Evolutionary conservation across 2,888 invertebrate genomes (phyloP).

Genomic region (Aleiodes leptofemur): DNA sequence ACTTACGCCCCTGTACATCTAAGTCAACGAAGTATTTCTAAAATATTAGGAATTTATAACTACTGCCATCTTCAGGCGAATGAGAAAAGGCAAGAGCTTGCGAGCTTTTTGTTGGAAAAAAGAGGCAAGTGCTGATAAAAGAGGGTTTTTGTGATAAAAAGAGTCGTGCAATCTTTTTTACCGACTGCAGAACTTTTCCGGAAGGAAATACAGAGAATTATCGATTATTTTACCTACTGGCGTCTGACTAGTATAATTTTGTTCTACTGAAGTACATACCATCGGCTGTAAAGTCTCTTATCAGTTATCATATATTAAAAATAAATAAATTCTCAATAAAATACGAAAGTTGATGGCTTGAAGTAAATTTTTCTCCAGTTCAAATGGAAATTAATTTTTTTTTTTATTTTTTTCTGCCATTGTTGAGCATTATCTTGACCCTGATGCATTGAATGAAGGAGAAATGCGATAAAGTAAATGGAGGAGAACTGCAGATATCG

Average conservation of each 20-base stretch:
- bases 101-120: not conserved
- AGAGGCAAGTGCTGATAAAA: not conserved
- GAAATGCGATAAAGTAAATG: not conserved
- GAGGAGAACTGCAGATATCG: slow-evolving; percentile 15
- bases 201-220: too few relatives aligned
- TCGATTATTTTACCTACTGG: not conserved
- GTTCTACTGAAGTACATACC: slow-evolving; percentile 5
- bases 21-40: too few relatives aligned
- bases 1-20: too few relatives aligned
- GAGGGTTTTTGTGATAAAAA: not conserved
- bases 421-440: not conserved
- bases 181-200: not conserved
- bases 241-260: not conserved
- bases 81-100: not conserved
- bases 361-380: not conserved
- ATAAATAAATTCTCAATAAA: not conserved
- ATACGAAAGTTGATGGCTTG: not conserved
- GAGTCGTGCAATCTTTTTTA: not conserved
- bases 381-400: not conserved
- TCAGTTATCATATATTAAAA: not conserved
- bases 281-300: not conserved
- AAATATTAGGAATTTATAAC: too few relatives aligned
- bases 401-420: not conserved
- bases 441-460: not conserved
- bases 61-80: not conserved